These are phyloP conservation scores for Ormyrus thymus DNA, from an alignment of 2,888 invertebrate genomes.

Conservation along the genomic window DNA sequence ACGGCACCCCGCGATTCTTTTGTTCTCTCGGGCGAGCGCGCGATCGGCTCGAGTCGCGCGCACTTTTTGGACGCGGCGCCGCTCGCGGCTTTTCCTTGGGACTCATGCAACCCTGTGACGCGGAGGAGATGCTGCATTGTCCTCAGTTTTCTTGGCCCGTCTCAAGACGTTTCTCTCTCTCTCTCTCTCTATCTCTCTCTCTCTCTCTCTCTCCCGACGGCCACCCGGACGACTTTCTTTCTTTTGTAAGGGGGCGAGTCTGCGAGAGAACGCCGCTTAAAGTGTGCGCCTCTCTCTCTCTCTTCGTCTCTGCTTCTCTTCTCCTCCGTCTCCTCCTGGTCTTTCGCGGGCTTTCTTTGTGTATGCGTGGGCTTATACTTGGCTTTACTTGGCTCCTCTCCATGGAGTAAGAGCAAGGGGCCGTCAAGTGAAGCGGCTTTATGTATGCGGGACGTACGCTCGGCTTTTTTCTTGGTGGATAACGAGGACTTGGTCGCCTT, in stretches of 20 bases:
- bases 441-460: background rate
- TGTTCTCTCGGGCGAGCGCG: constrained; percentile 66
- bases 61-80: constrained; percentile 37
- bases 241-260: background rate
- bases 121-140: constrained; percentile 74
- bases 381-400: no score
- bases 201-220: background rate
- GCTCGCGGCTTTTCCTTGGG: constrained; percentile 62
- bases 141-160: constrained; percentile 71
- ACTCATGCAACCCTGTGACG: constrained; percentile 73
- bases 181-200: constrained; percentile 28
- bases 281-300: background rate
- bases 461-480: background rate
- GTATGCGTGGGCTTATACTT: no score
- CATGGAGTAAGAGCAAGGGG: no score
- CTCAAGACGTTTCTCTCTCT: constrained; percentile 61
- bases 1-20: constrained; percentile 71
- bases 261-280: background rate
- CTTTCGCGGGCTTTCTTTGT: no score
- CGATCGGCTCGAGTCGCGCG: constrained; percentile 31
- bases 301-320: constrained; percentile 29
- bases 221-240: background rate
- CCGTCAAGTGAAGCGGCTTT: no score
- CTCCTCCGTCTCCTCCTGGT: background rate
- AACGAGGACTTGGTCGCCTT: no score